Evolutionary conservation across 2,113 vertebrate species (phyloP), one percentile per base, ranked within the genome.

Genomic region (Spermophilus dauricus): DNA sequence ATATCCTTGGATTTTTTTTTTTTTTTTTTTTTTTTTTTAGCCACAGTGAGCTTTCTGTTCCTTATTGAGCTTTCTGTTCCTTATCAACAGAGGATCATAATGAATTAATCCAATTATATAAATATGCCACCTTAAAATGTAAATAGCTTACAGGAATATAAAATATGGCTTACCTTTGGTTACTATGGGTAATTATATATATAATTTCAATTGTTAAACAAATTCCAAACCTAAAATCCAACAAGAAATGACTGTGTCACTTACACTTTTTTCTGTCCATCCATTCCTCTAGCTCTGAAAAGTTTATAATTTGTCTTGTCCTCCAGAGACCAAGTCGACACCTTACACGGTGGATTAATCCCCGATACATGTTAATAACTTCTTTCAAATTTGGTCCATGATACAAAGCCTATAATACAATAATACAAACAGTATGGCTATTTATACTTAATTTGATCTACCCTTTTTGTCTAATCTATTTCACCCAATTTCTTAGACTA

Each of bases 241-340:
- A 89, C 24, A 5, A 67, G 51, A 97, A 95, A 87, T 42, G 0
- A 39, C 0, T 86, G 4, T 0, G 83, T 53, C 14, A 91, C 97
- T 96, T 97, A 96, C 96, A 94, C 70, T 97, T 98, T 97, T 98
- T 97, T 78, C 98, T 97, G 45, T 98, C 98, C 96, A 98, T 95
- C 96, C 96, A 98, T 34, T 98, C 96, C 26, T 98, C 97, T 81
- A 98, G 34, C 48, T 98, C 97, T 91, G 63, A 10, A 65, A 96
- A 93, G 18, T 5, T 5, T 67, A 97, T 37, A 45, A 97, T 67
- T 73, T 94, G 94, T 94, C 94, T 97, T 80, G 94, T 96, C 61
- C 97, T 94, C 97, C 97, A 92, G 91, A 95, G 86, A 89, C 93
- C 97, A 97, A 91, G 83, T 80, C n/a, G 5, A 78, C 67, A 72